Conservation (phyloP, 2,888 invertebrate genomes). For the Lampropteryx suffumata region DNA sequence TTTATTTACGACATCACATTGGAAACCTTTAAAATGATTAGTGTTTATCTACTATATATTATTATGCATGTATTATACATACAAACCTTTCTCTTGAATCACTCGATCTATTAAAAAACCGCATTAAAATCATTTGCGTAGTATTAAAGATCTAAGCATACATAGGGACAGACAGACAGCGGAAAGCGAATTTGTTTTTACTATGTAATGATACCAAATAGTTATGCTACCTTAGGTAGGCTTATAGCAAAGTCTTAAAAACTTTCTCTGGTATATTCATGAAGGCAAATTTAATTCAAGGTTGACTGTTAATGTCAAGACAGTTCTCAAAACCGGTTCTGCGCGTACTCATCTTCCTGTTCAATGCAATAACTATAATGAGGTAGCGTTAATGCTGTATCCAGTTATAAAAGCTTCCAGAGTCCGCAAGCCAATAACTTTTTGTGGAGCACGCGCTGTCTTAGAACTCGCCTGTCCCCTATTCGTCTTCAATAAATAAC, state of each 20-base stretch:
- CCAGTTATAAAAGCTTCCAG: slow-evolving; percentile 46
- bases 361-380: slow-evolving; percentile 37
- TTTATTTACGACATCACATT: too few relatives aligned
- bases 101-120: too few relatives aligned
- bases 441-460: slow-evolving; percentile 42
- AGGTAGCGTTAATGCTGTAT: slow-evolving; percentile 41
- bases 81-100: too few relatives aligned
- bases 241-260: slow-evolving; percentile 8
- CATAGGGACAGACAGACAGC: too few relatives aligned
- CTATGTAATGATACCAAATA: too few relatives aligned
- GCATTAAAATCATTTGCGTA: too few relatives aligned
- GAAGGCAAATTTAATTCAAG: slow-evolving; percentile 34
- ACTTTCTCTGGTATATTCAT: slow-evolving; percentile 32
- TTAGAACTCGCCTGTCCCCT: slow-evolving; percentile 47
- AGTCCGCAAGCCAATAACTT: slow-evolving; percentile 47
- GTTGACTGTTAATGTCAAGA: slow-evolving; percentile 38
- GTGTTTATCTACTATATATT: too few relatives aligned
- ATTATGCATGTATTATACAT: too few relatives aligned
- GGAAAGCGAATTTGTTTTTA: too few relatives aligned
- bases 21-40: too few relatives aligned
- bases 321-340: slow-evolving; percentile 41
- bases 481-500: slow-evolving; percentile 59
- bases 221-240: too few relatives aligned
- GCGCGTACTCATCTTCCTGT: slow-evolving; percentile 35
- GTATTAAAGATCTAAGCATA: too few relatives aligned